phyloP scores from a whole-genome alignment of 1,140 invertebrate genomes.

The Cecropterus lyciades region DNA sequence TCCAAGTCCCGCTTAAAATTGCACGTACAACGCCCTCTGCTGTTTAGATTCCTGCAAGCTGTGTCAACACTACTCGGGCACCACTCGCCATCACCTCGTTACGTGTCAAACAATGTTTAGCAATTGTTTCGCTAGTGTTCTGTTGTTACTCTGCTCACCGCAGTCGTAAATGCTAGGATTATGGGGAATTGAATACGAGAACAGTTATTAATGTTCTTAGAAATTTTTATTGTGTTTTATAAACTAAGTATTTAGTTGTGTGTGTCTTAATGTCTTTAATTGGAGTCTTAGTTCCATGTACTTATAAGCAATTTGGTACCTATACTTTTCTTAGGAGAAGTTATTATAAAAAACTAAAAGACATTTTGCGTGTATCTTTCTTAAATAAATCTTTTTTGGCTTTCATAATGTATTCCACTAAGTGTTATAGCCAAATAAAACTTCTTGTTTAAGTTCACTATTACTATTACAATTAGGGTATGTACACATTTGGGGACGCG shows the following conservation, averaged over 20 bases:
- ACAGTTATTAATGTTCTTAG: not conserved
- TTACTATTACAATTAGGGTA: slow-evolving; percentile 53
- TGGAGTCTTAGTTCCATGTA: too few species aligned
- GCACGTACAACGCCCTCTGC: slow-evolving; percentile 59
- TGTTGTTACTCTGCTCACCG: slow-evolving; percentile 46
- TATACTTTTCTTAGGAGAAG: too few species aligned
- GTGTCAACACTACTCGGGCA: slow-evolving; percentile 63
- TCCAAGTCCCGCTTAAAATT: slow-evolving; percentile 67
- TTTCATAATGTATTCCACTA: too few species aligned
- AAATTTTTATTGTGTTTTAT: too few species aligned
- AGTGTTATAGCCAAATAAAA: slow-evolving; percentile 2
- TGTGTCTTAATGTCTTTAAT: too few species aligned
- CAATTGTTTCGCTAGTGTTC: slow-evolving; percentile 64
- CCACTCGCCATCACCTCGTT: slow-evolving; percentile 67
- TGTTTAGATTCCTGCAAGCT: slow-evolving; percentile 57
- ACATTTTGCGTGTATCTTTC: too few species aligned
- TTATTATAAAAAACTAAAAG: too few species aligned
- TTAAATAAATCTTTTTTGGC: too few species aligned
- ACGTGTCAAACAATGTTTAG: slow-evolving; percentile 73
- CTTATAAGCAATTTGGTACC: too few species aligned
- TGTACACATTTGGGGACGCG: slow-evolving; percentile 59
- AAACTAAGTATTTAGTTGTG: too few species aligned
- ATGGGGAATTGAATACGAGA: not conserved
- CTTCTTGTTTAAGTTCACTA: slow-evolving; percentile 18
- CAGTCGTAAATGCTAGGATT: slow-evolving; percentile 39